A percentile compares a stretch with the other conserved stretches of the same genome.
Evolutionary conservation across 2,113 vertebrate genomes (phyloP).

Genomic region (Saccopteryx bilineata): DNA sequence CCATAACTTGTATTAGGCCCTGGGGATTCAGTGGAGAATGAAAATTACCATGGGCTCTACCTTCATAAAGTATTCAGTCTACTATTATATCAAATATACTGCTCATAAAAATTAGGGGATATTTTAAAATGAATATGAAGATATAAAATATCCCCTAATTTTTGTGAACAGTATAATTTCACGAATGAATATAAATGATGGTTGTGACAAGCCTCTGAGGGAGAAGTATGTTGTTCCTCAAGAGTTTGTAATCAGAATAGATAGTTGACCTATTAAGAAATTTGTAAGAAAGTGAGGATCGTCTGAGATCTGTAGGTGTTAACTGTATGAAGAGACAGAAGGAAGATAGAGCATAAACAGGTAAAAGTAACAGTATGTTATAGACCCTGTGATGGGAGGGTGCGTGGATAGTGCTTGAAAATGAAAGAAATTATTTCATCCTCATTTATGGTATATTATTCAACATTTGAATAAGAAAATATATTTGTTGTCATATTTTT

Average conservation of each 20-base stretch:
- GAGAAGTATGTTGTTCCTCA: neutral
- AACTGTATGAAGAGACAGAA: neutral
- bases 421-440: neutral
- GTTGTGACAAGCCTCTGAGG: neutral
- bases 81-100: neutral
- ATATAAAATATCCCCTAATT: too few species aligned
- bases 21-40: neutral
- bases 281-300: neutral
- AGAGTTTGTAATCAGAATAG: neutral
- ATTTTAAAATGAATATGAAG: too few species aligned
- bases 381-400: neutral
- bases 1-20: neutral
- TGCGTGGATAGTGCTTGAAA: neutral
- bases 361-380: neutral
- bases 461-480: neutral
- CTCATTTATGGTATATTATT: neutral
- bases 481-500: neutral
- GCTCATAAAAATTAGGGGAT: too few species aligned
- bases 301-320: neutral
- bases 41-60: neutral
- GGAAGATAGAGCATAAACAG: neutral
- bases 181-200: neutral
- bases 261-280: neutral
- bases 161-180: neutral
- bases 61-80: slow-evolving; percentile 6